A percentile compares a stretch with the other conserved stretches of the same genome.
These are phyloP conservation scores for Protosalanx chinensis DNA, from an alignment of 2,797 vertebrate genomes.

Conservation along the genomic window DNA sequence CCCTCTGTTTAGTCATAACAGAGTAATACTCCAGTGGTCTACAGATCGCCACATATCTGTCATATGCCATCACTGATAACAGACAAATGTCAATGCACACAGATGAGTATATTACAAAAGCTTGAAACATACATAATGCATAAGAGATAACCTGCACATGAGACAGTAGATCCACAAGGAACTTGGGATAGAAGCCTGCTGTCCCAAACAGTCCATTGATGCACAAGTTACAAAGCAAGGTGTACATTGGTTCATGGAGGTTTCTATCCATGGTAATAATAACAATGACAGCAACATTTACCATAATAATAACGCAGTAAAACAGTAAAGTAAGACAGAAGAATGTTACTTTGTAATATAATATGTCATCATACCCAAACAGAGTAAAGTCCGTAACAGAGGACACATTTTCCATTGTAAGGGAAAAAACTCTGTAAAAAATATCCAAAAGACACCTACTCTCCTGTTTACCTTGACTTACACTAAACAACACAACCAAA, in stretches of 20 bases:
- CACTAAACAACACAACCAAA: too few relatives aligned
- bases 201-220: slow-evolving; percentile 1
- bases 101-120: slow-evolving; percentile 37
- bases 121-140: neutral
- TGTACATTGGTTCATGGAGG: slow-evolving; percentile 6
- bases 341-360: neutral
- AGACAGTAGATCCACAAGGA: neutral
- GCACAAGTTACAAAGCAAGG: slow-evolving; percentile 3
- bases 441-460: too few relatives aligned
- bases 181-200: neutral
- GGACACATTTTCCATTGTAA: slow-evolving; percentile 1
- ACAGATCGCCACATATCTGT: slow-evolving; percentile 56
- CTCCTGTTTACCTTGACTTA: too few relatives aligned
- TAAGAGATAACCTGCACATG: neutral
- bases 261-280: neutral
- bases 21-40: slow-evolving; percentile 43
- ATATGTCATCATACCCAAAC: neutral
- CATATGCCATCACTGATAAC: slow-evolving; percentile 48
- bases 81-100: slow-evolving; percentile 35
- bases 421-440: too few relatives aligned
- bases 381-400: neutral
- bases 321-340: neutral
- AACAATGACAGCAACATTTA: neutral
- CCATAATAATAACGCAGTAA: slow-evolving; percentile 2
- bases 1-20: slow-evolving; percentile 38